phyloP scores from a whole-genome alignment of 1,140 invertebrate species.

The Hydropsyche tenuis region DNA sequence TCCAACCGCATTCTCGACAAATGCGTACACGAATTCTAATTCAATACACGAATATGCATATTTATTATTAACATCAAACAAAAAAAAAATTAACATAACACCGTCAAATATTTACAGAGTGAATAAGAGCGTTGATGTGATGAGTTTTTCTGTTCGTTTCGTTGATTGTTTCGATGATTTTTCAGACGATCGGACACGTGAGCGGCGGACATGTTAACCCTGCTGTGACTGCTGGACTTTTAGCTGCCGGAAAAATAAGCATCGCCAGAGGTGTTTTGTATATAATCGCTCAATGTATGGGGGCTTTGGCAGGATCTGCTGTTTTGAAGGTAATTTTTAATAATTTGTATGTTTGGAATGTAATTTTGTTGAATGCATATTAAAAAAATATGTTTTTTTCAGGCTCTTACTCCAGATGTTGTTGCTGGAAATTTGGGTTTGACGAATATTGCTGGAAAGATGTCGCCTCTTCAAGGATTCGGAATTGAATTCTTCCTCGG shows the following conservation, averaged over 20 bases:
- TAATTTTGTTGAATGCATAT: background rate
- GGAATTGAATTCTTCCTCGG: constrained; percentile 91
- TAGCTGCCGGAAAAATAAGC: constrained; percentile 79
- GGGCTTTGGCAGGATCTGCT: constrained; percentile 83
- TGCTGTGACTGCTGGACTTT: constrained; percentile 82
- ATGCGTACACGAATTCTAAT: too few species aligned
- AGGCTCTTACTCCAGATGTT: constrained; percentile 70
- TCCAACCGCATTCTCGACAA: too few species aligned
- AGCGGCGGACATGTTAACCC: constrained; percentile 93
- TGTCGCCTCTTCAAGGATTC: constrained; percentile 78
- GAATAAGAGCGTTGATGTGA: too few species aligned
- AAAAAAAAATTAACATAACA: too few species aligned
- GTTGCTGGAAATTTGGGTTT: constrained; percentile 68
- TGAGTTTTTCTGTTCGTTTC: background rate
- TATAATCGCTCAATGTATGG: constrained; percentile 82
- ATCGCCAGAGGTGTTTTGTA: constrained; percentile 80
- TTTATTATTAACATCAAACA: background rate
- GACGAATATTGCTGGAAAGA: constrained; percentile 64
- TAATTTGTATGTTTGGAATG: background rate
- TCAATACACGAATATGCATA: background rate
- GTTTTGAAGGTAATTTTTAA: constrained; percentile 53
- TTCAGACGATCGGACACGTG: constrained; percentile 81
- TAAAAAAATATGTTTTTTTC: constrained; percentile 16
- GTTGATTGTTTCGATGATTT: background rate
- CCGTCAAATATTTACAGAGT: background rate